Base-by-base conservation (phyloP, 2,113 vertebrate genomes). In the Pampusana beccarii region DNA sequence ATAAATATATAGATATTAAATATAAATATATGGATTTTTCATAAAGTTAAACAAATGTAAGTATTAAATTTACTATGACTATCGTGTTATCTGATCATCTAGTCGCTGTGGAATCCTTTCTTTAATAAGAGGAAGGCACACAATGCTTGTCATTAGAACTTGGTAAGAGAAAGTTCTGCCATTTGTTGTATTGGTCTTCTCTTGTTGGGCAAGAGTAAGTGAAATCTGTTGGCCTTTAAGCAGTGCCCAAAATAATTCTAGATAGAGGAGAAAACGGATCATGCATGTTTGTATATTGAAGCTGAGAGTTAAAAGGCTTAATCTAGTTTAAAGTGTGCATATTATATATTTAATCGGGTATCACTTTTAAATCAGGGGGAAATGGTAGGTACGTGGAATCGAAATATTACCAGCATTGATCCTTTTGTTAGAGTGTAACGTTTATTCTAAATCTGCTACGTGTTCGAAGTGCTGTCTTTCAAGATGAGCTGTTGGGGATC, bases 371-470 rank as follows among this genome's bases (percentile, higher is more conserved):
- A 38, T 79, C 0, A 2, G 16, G 1, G 1, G 14, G 9, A 42
- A 60, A 31, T 5, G 2, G 10, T 57, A 16, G 24, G 26, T 57
- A 36, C 4, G 4, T 91, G 11, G 20, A 66, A 33, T 69, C 26
- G 40, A 73, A 72, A 18, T 50, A 5, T 66, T 61, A 9, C 8
- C 3, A 54, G 7, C 1, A 2, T 3, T 60, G 14, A 46, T 36
- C 18, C 42, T 65, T 56, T 38, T 74, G 28, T 29, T 67, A 18
- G 15, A 46, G 44, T 50, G 13, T 29, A 72, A 26, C 13, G 10
- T 42, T 34, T 34, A 26, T 15, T 73, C 3, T 74, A 17, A 33
- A 31, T 46, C 25, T 56, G 4, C 16, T 64, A 2, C 0, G 0
- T 29, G 3, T 65, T 88, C 8, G 1, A 57, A 53, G 34, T 42